Percentiles rank a stretch among this genome's conserved stretches.
phyloP scores from a whole-genome alignment of 2,797 vertebrate species.

The Aselliscus stoliczkanus region DNA sequence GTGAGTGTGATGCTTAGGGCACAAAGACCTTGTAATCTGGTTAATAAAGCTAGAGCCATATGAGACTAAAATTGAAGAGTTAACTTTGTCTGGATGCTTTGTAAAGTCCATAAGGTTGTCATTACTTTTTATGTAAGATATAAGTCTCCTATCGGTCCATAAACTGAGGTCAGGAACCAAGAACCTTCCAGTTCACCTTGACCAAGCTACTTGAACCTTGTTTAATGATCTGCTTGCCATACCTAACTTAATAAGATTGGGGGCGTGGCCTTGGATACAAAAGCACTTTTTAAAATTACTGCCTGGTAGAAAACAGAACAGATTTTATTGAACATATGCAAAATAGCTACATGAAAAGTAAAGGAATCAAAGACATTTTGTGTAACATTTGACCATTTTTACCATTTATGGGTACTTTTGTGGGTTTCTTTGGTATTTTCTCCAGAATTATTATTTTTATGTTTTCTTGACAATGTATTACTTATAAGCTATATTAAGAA shows the following conservation, averaged over 20 bases:
- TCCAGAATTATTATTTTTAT: conserved; percentile 9
- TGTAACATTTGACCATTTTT: conserved; percentile 4
- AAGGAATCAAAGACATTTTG: neutral
- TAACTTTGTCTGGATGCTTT: conserved; percentile 5
- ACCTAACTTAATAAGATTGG: neutral
- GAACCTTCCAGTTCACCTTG: neutral
- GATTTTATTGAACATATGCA: neutral
- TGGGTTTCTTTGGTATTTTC: neutral
- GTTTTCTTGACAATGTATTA: neutral
- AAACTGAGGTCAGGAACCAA: neutral
- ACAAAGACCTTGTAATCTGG: neutral
- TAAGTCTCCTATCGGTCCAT: neutral
- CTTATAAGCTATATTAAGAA: neutral
- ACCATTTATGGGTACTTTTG: neutral
- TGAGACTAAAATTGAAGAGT: neutral
- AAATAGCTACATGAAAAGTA: neutral
- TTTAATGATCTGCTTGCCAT: neutral
- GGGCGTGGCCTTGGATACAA: neutral
- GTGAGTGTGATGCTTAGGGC: neutral
- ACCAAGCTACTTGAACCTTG: neutral
- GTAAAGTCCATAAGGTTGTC: neutral
- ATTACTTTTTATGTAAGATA: conserved; percentile 1
- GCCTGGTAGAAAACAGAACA: neutral
- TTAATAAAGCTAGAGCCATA: neutral
- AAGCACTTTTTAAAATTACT: neutral